phyloP scores from a whole-genome alignment of 92 coral and sea anemone genomes.

The Scolanthus callimorphus region DNA sequence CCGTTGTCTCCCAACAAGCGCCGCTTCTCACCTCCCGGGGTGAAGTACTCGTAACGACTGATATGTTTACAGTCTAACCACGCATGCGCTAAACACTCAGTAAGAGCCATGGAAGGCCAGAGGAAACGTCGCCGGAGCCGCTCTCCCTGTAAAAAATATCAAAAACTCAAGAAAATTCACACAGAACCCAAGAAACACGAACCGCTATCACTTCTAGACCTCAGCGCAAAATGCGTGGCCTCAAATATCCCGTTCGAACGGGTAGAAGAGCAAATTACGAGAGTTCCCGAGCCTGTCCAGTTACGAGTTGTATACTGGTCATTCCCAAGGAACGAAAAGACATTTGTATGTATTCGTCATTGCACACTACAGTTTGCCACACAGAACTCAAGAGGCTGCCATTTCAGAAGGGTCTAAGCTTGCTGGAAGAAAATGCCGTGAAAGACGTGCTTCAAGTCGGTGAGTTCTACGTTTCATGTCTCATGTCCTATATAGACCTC shows the following conservation, averaged over 20 bases:
- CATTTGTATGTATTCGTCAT: conserved; percentile 88
- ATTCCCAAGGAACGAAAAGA: conserved; percentile 93
- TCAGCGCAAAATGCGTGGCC: conserved; percentile 91
- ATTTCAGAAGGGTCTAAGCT: conserved; percentile 77
- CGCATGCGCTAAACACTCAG: conserved; percentile 52
- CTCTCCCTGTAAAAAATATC: conserved; percentile 52
- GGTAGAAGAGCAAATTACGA: conserved; percentile 80
- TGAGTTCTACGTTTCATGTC: conserved; percentile 55
- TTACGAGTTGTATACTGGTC: conserved; percentile 93
- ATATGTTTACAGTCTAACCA: conserved; percentile 51
- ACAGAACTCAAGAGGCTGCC: conserved; percentile 85
- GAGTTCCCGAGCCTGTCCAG: conserved; percentile 98
- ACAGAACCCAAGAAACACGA: conserved; percentile 46
- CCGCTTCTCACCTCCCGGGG: conserved; percentile 58
- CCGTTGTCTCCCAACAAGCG: conserved; percentile 24
- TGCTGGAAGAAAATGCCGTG: conserved; percentile 84
- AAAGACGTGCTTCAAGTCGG: conserved; percentile 95
- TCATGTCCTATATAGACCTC: not conserved
- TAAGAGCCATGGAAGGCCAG: conserved; percentile 53
- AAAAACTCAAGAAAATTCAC: conserved; percentile 50
- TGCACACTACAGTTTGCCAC: conserved; percentile 77
- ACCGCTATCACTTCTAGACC: conserved; percentile 83
- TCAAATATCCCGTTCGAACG: conserved; percentile 92
- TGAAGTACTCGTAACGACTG: conserved; percentile 37
- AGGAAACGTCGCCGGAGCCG: conserved; percentile 65